Evolutionary conservation across 2,113 vertebrate genomes (phyloP).

Genomic region (Probosciger aterrimus): DNA sequence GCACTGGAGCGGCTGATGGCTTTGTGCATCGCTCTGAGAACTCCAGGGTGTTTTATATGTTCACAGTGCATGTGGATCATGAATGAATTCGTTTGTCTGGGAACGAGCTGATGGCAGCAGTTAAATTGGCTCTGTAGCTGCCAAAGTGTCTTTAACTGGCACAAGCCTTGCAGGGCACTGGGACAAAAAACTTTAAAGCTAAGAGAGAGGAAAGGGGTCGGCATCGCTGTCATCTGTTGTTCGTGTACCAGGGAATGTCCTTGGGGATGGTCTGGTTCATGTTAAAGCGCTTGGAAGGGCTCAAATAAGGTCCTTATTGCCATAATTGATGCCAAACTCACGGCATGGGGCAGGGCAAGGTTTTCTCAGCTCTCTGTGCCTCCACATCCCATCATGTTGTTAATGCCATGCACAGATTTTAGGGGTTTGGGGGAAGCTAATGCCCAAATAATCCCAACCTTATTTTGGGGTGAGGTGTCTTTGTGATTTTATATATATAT

Average conservation of each 20-base stretch:
- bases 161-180: background rate
- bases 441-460: background rate
- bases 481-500: background rate
- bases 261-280: background rate
- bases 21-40: background rate
- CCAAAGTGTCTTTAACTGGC: background rate
- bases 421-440: background rate
- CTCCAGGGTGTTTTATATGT: background rate
- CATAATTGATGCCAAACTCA: background rate
- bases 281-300: background rate
- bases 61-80: background rate
- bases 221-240: background rate
- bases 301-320: background rate
- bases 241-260: background rate
- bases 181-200: background rate
- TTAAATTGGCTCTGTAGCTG: background rate
- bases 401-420: accelerated
- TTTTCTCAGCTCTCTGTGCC: background rate
- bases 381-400: accelerated
- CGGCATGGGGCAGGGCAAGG: background rate
- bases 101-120: background rate
- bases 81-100: background rate
- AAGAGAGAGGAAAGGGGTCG: background rate
- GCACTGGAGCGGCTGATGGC: background rate
- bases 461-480: background rate